Evolutionary conservation across 2,888 invertebrate species (phyloP).

Genomic region (Dicyrtoma fusca): DNA sequence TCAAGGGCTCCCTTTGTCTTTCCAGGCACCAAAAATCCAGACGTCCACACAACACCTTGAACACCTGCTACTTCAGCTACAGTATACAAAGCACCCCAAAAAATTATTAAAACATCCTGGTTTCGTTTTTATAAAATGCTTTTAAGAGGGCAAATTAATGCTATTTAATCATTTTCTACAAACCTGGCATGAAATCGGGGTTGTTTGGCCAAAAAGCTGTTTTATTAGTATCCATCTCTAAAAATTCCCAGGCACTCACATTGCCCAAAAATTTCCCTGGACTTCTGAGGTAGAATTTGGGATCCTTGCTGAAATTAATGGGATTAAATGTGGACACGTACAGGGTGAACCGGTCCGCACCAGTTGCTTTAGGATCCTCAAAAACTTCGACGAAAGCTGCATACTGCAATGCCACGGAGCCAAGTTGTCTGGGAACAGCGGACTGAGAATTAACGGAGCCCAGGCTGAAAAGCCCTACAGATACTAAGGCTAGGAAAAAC

Average conservation of each 20-base stretch:
- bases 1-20: conserved; percentile 57
- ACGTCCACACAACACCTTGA: conserved; percentile 57
- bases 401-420: conserved; percentile 11
- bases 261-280: conserved; percentile 35
- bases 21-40: conserved; percentile 58
- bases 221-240: conserved; percentile 47
- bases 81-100: conserved; percentile 22
- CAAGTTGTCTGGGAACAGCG: conserved; percentile 40
- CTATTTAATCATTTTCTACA: too few relatives aligned
- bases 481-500: too few relatives aligned
- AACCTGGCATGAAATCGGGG: conserved; percentile 56
- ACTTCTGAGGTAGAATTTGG: conserved; percentile 39
- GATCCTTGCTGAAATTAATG: conserved; percentile 43
- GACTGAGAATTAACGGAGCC: neutral
- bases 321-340: conserved; percentile 58
- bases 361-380: conserved; percentile 38
- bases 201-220: conserved; percentile 57
- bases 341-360: conserved; percentile 52
- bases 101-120: conserved; percentile 2
- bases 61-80: conserved; percentile 54
- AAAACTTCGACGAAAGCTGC: conserved; percentile 47
- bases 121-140: too few relatives aligned
- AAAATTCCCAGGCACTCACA: conserved; percentile 51
- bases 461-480: too few relatives aligned
- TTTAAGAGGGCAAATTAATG: too few relatives aligned